Conservation (phyloP, 2,888 invertebrate genomes). For the Cephus runcator region DNA sequence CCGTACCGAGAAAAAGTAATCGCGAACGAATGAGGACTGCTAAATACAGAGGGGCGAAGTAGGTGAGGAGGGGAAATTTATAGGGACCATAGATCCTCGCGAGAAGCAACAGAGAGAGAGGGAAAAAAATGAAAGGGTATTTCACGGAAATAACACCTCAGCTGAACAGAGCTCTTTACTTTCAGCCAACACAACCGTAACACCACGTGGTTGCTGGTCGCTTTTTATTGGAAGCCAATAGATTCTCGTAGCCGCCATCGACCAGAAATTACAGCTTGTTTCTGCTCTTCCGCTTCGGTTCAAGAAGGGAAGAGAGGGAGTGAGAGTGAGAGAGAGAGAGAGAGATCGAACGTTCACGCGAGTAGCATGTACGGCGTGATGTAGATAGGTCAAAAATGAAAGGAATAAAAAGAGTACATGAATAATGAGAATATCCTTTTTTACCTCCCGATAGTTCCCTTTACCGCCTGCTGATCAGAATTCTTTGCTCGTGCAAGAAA, state of each 20-base stretch:
- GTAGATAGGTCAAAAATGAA: not conserved
- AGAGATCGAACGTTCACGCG: not conserved
- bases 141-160: conserved; percentile 32
- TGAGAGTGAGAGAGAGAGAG: no score
- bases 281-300: no score
- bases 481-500: not conserved
- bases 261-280: no score
- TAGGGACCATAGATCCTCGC: conserved; percentile 35
- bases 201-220: conserved; percentile 1
- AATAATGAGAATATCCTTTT: not conserved
- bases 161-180: conserved; percentile 23
- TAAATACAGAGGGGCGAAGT: conserved; percentile 9
- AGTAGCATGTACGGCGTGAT: not conserved
- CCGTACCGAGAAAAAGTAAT: not conserved
- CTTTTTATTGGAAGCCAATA: conserved; percentile 31
- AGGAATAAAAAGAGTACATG: not conserved
- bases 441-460: not conserved
- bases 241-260: conserved; percentile 11
- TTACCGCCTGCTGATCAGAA: not conserved
- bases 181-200: conserved; percentile 24
- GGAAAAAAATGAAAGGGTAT: conserved; percentile 14
- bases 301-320: not conserved
- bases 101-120: conserved; percentile 13
- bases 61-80: conserved; percentile 27
- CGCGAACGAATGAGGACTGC: not conserved